A percentile compares a stretch with the other conserved stretches of the same genome.
Evolutionary conservation across 37 sponge, comb jelly and placozoan species (phyloP).

Genomic region (Petrosia ficiformis): DNA sequence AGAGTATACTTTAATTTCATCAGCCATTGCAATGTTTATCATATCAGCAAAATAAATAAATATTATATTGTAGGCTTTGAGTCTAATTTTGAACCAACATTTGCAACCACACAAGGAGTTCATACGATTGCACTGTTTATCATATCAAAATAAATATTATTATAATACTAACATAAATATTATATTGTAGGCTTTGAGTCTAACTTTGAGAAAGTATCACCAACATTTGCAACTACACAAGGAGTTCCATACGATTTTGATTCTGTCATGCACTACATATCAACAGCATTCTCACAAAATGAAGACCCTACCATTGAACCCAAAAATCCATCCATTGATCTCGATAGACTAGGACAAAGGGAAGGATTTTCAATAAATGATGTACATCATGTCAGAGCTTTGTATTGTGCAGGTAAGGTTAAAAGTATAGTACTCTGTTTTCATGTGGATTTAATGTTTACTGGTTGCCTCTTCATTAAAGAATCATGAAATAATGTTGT

Average conservation of each 20-base stretch:
- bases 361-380: slow-evolving; percentile 38
- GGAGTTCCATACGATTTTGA: slow-evolving; percentile 60
- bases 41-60: too few species aligned
- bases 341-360: slow-evolving; percentile 57
- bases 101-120: slow-evolving; percentile 60
- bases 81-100: slow-evolving; percentile 34
- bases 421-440: slow-evolving; percentile 1
- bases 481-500: too few species aligned
- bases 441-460: too few species aligned
- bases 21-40: too few species aligned
- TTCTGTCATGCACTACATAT: slow-evolving; percentile 82
- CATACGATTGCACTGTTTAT: too few species aligned
- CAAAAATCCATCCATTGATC: neutral
- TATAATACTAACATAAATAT: too few species aligned
- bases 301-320: slow-evolving; percentile 60
- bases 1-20: too few species aligned
- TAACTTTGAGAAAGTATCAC: slow-evolving; percentile 49
- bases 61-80: slow-evolving; percentile 42
- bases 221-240: slow-evolving; percentile 47
- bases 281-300: slow-evolving; percentile 68
- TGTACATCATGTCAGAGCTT: slow-evolving; percentile 45
- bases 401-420: slow-evolving; percentile 54
- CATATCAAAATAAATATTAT: too few species aligned
- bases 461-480: too few species aligned
- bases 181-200: slow-evolving; percentile 34